Conservation (phyloP, 2,888 invertebrate genomes). For the Cataglyphis albicans region DNA sequence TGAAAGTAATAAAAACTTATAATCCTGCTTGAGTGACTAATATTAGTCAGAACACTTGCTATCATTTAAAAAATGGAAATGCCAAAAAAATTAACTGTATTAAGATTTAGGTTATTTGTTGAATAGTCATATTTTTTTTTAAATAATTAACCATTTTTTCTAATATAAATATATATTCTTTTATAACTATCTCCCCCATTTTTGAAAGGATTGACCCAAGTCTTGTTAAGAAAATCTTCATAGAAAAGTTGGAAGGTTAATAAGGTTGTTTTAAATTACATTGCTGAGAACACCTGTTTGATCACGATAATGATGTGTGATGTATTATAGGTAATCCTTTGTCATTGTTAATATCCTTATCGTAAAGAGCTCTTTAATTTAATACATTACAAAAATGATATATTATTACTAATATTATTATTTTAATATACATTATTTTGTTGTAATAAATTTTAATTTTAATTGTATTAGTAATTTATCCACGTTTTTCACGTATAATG, state of each 20-base stretch:
- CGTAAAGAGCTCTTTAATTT: conserved; percentile 10
- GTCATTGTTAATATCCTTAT: conserved; percentile 10
- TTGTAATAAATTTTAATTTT: background rate
- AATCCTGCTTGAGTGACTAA: background rate
- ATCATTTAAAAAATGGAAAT: background rate
- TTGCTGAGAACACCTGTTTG: background rate
- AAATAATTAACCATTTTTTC: background rate
- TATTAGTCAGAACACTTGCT: background rate
- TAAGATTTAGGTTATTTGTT: background rate
- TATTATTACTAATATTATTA: conserved; percentile 1
- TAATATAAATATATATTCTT: background rate
- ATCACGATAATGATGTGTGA: background rate
- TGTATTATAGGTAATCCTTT: background rate
- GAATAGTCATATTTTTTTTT: background rate
- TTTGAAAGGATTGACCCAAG: background rate
- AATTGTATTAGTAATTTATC: no score
- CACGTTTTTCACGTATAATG: background rate
- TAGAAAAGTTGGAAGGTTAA: background rate
- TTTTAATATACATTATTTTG: conserved; percentile 2
- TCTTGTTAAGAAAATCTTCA: background rate
- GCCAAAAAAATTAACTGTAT: background rate
- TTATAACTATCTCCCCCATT: background rate
- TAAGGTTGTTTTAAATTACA: background rate
- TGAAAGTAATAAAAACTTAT: background rate
- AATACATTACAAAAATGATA: background rate